These are phyloP conservation scores for Thinocorus orbignyianus DNA, from an alignment of 2,113 vertebrate genomes.

Conservation along the genomic window DNA sequence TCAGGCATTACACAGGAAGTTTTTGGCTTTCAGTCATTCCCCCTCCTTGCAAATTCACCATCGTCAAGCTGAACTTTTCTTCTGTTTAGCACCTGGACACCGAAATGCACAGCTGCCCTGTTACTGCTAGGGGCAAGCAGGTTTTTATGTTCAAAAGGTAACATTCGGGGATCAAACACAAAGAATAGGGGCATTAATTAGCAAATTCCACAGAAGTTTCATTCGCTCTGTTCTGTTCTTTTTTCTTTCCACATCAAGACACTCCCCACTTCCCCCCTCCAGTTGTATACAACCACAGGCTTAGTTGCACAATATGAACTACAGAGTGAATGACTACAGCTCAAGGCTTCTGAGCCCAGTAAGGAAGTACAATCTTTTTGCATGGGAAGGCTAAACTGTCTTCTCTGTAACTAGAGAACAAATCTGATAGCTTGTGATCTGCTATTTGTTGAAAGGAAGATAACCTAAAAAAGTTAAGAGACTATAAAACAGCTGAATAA, in stretches of 20 bases:
- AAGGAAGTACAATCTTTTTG: background rate
- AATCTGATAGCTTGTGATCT: background rate
- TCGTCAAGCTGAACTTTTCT: background rate
- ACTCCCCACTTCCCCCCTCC: background rate
- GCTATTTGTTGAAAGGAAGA: background rate
- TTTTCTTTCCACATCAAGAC: background rate
- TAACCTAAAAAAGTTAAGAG: background rate
- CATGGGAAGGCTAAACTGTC: background rate
- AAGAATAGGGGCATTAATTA: background rate
- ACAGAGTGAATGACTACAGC: background rate
- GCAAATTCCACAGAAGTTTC: background rate
- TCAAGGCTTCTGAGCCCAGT: background rate
- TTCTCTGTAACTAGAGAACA: background rate
- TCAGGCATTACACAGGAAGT: background rate
- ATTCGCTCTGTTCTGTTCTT: background rate
- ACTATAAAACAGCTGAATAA: background rate
- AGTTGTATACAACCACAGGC: background rate
- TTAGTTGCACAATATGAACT: background rate
- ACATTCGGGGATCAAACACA: background rate
- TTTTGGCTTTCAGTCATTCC: background rate
- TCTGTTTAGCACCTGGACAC: background rate
- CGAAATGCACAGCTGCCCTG: background rate
- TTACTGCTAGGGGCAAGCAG: background rate
- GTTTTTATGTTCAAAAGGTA: background rate
- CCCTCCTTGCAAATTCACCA: background rate